Base-by-base conservation (phyloP, 2,797 vertebrate genomes). In the Emys orbicularis region DNA sequence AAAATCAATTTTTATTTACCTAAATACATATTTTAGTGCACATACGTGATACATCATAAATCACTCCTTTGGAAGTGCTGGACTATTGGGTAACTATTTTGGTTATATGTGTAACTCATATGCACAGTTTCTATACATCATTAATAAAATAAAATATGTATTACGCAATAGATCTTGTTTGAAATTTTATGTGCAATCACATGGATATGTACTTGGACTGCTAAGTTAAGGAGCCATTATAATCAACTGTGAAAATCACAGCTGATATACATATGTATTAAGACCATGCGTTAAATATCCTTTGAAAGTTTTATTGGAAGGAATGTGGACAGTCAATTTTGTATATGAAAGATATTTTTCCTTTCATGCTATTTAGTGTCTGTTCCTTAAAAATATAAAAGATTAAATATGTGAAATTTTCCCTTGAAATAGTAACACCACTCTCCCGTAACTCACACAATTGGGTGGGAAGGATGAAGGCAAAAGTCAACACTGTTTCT, bases 71-170 rank as follows among this genome's bases (percentile, higher is more conserved):
- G 82, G 84, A 85, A 86, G 87, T 34, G 94, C 79, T 92, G 84
- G 96, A 95, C 95, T 97, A 93, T 93, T 96, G 89, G 96, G 94
- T 96, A 97, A 96, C 95, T 95, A 92, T 83, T 91, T 90, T 79
- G 92, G 96, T 97, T 96, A 91, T 87, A 68, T 81, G 95, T 94
- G 83, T 84, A 97, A 91, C 94, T 96, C 94, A 95, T 89, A 96
- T 97, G 91, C 94, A 97, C 92, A 86, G 79, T 91, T 86, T 97
- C 94, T 90, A 61, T 96, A 92, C 90, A 95, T 96, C 92, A 96
- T 97, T 96, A 96, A 96, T 95, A 97, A 97, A 97, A 96, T 97
- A 97, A 97, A 97, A 96, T 97, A 97, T 97, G 97, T 96, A 97
- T 97, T 97, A 97, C 96, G 94, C 95, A 90, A 96, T 96, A 96